Evolutionary conservation across 2,113 vertebrate genomes (phyloP).

Genomic region (Haemorhous mexicanus): DNA sequence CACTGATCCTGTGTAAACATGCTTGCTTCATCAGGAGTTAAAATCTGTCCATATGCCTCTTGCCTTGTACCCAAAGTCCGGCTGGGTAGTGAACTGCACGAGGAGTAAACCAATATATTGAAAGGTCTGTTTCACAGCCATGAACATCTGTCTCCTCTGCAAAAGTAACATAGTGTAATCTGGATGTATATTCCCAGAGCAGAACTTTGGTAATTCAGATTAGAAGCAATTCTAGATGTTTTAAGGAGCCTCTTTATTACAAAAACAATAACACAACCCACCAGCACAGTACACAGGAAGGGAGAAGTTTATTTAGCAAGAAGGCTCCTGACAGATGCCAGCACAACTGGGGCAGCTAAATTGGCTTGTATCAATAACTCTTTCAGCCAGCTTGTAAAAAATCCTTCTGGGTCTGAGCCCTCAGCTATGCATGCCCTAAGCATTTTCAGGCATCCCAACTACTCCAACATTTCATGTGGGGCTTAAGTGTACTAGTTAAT

Average conservation of each 20-base stretch:
- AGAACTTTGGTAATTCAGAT: slow-evolving; percentile 69
- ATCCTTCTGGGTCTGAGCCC: slow-evolving; percentile 1
- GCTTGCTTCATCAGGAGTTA: slow-evolving; percentile 35
- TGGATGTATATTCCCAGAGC: slow-evolving; percentile 72
- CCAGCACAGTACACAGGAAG: slow-evolving; percentile 18
- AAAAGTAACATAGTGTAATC: slow-evolving; percentile 65
- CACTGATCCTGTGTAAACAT: neutral
- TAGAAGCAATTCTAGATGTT: slow-evolving; percentile 68
- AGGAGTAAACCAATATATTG: slow-evolving; percentile 41
- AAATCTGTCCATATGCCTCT: slow-evolving; percentile 59
- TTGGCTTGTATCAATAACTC: slow-evolving; percentile 49
- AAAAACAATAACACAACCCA: slow-evolving; percentile 63
- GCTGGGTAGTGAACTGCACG: slow-evolving; percentile 39
- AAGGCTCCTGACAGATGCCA: slow-evolving; percentile 48
- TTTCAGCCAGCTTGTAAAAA: slow-evolving; percentile 48
- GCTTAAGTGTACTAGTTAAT: neutral
- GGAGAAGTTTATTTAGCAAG: slow-evolving; percentile 48
- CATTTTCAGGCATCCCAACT: neutral
- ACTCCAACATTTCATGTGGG: neutral
- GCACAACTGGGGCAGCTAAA: slow-evolving; percentile 46
- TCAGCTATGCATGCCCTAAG: neutral
- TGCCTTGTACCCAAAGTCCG: slow-evolving; percentile 37
- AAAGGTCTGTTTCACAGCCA: slow-evolving; percentile 67
- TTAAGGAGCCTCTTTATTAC: slow-evolving; percentile 62
- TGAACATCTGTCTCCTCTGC: slow-evolving; percentile 68